Evolutionary conservation across 1,140 invertebrate genomes (phyloP).

Genomic region (Apis mellifera): Amel_HAv3.1 CM009940.2:2147501-2148000

Average conservation of each 20-base stretch:
- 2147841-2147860: too few relatives aligned
- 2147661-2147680: neutral
- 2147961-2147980: too few relatives aligned
- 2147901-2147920: too few relatives aligned
- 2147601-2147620: neutral
- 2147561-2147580: constrained; percentile 57
- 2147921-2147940: neutral
- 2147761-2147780: too few relatives aligned
- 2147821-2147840: too few relatives aligned
- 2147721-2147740: too few relatives aligned
- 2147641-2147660: constrained; percentile 18
- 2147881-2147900: too few relatives aligned
- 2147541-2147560: constrained; percentile 10
- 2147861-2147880: too few relatives aligned
- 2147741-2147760: too few relatives aligned
- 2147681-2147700: neutral
- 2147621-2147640: neutral
- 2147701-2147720: neutral
- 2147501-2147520: constrained; percentile 50
- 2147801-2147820: too few relatives aligned
- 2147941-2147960: neutral
- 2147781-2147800: too few relatives aligned
- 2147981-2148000: neutral
- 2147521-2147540: constrained; percentile 11
- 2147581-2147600: neutral